Conservation (phyloP, 2,888 invertebrate genomes). For the Phyto melanocephala region DNA sequence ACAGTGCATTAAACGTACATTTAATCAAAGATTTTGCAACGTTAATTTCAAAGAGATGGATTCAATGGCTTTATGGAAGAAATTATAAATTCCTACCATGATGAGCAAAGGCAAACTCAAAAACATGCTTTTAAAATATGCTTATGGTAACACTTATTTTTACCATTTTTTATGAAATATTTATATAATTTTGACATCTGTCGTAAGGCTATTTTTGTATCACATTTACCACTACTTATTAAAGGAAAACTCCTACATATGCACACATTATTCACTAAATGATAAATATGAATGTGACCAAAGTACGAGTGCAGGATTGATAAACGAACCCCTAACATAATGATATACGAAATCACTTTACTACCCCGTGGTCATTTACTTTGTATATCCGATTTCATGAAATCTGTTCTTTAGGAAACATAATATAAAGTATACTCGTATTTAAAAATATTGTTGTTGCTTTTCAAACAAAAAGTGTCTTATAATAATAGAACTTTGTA, state of each 20-base stretch:
- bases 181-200: slow-evolving; percentile 19
- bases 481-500: too few species aligned
- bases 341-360: slow-evolving; percentile 30
- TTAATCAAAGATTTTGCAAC: too few species aligned
- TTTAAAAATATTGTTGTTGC: too few species aligned
- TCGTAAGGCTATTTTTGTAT: slow-evolving; percentile 6
- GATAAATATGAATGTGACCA: slow-evolving; percentile 22
- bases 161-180: not conserved
- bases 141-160: slow-evolving; percentile 2
- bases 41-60: too few species aligned
- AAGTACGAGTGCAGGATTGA: slow-evolving; percentile 19
- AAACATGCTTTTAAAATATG: not conserved
- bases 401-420: too few species aligned
- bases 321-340: slow-evolving; percentile 27
- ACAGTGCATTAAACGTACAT: too few species aligned
- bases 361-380: too few species aligned
- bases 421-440: too few species aligned
- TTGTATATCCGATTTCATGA: too few species aligned
- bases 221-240: not conserved
- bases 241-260: not conserved
- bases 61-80: too few species aligned
- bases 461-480: too few species aligned
- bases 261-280: not conserved
- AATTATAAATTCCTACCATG: too few species aligned
- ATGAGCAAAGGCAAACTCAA: not conserved